Base-by-base conservation (phyloP, 2,113 vertebrate species). In the Zosterops borbonicus region DNA sequence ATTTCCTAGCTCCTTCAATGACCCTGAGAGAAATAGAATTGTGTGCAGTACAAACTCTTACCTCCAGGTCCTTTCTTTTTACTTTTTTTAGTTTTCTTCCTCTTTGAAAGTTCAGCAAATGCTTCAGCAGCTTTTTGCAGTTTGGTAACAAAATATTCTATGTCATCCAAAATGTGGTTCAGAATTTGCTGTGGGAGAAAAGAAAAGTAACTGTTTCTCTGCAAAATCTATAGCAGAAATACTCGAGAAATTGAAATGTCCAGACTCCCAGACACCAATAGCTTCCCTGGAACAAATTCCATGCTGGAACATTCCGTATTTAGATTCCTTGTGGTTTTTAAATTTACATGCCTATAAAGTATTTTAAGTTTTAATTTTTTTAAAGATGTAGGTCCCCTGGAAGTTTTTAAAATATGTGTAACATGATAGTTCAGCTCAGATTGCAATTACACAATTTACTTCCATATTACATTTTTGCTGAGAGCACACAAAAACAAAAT, bases 131-230 rank as follows among this genome's bases (percentile, higher is more conserved):
- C 98, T 95, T 99, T 99, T 95, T 99, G 99, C 18, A 99, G 99
- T 95, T 99, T 99, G 83, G 98, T 99, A 87, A 99, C 98, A 92
- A 99, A 99, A 97, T 98, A 98, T 80, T 99, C 99, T 58, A 99
- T 99, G 93, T 99, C 99, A 93, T 99, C 99, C 98, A 99, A 98
- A 97, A 99, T 98, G 95, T 99, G 99, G 96, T 99, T 99, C 91
- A 99, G 98, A 96, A 99, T 99, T 99, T 99, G 99, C 99, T 99
- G 95, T 3, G 20, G 46, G 33, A 89, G 49, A 94, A 85, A 68
- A 68, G 31, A 74, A 96, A 95, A 95, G 74, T 22, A 76, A 76
- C 6, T 44, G 10, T 76, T 81, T 64, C 31, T 92, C 11, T 60
- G 77, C 22, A 53, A 35, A 86, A 63, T 10, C 39, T 56, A n/a